Base-by-base conservation (phyloP, 2,888 invertebrate genomes). In the Leucozona laternaria region DNA sequence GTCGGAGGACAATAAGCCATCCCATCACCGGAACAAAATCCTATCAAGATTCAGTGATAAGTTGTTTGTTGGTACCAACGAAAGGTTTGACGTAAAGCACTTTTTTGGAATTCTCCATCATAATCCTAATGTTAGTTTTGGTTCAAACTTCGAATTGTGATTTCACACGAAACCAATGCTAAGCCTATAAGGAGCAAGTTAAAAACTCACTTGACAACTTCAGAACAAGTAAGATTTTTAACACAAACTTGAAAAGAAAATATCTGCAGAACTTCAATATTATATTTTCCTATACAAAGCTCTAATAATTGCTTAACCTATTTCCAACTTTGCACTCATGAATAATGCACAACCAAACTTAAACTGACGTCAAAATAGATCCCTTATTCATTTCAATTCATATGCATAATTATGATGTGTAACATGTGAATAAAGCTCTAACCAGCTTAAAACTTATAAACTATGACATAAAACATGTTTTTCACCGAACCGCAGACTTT, bases 401-500 rank as follows among this genome's bases (percentile, higher is more conserved):
- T n/a, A n/a, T 40, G 40, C 40, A 60, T 40, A 60, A 60, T 60
- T 60, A 34, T 58, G 1, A 8, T 22, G 15, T 48, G 34, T 34
- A 37, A 31, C 13, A 60, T 40, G 60, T 34, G 20, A 60, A 60
- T 60, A 37, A 37, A 60, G 37, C 15, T 15, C 20, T 22, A 3
- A 40, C 40, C 15, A 60, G 15, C 40, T 60, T 40, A 60, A 60
- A 37, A 60, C 37, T 37, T 8, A n/a, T 0, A 28, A 28, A 31
- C 31, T 31, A 17, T 20, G 37, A 40, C 17, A 60, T 7, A 31
- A 37, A 31, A 34, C 37, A 20, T 60, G 37, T 60, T 37, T 58
- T 40, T 37, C 13, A 15, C 20, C 40, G 13, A 37, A 20, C 4
- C 13, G 3, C 13, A 34, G 15, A 13, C 10, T 22, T 34, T 17